These are phyloP conservation scores for Leptinotarsa texana DNA, from an alignment of 1,140 invertebrate genomes.

Conservation along the genomic window DNA sequence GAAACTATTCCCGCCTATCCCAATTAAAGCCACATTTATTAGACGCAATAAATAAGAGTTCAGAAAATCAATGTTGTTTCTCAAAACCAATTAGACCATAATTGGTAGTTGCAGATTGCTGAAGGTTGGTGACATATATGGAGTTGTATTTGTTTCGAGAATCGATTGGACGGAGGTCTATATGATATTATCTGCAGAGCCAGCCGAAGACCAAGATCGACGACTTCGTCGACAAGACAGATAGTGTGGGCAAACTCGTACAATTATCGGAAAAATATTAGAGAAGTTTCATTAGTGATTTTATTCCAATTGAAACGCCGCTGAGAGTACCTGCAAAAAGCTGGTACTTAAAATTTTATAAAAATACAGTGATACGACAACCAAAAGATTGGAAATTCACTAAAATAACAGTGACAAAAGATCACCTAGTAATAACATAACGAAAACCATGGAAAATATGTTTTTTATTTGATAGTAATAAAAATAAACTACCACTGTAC, in stretches of 20 bases:
- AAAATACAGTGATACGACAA: too few relatives aligned
- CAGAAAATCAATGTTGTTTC: conserved; percentile 55
- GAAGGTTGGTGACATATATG: conserved; percentile 54
- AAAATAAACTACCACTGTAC: too few relatives aligned
- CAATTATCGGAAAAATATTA: background rate
- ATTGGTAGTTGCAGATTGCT: conserved; percentile 54
- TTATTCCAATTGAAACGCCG: too few relatives aligned
- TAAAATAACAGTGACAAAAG: too few relatives aligned
- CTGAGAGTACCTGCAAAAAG: too few relatives aligned
- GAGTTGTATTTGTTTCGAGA: conserved; percentile 55
- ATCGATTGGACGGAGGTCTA: conserved; percentile 52
- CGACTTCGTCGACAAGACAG: conserved; percentile 17
- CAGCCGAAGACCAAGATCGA: conserved; percentile 30
- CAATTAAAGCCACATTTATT: conserved; percentile 46
- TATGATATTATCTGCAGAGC: conserved; percentile 50
- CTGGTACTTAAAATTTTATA: too few relatives aligned
- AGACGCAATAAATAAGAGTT: conserved; percentile 50
- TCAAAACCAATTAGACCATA: conserved; percentile 56
- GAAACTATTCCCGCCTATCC: conserved; percentile 31
- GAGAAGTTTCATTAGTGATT: too few relatives aligned
- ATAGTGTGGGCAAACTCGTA: conserved; percentile 20
- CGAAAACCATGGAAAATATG: too few relatives aligned
- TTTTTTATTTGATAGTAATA: too few relatives aligned
- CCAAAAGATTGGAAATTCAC: too few relatives aligned
- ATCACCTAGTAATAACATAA: too few relatives aligned